A percentile compares a stretch with the other conserved stretches of the same genome.
These are phyloP conservation scores for Dascillus cervinus DNA, from an alignment of 2,888 invertebrate species.

Conservation along the genomic window DNA sequence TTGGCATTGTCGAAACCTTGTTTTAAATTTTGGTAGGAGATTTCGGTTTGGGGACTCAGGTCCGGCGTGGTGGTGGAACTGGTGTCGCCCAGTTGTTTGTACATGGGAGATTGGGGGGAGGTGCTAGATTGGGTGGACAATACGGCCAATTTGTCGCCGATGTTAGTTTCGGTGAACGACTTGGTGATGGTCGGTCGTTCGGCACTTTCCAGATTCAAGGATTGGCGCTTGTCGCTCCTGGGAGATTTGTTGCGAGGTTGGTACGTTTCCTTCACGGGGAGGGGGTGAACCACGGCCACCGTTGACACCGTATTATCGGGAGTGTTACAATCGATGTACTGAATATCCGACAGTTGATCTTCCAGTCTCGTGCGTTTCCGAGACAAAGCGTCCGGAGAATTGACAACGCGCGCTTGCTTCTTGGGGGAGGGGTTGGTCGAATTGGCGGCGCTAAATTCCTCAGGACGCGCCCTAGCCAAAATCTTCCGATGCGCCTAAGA, in stretches of 20 bases:
- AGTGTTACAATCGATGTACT: slow-evolving; percentile 74
- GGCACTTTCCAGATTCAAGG: slow-evolving; percentile 32
- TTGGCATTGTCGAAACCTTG: slow-evolving; percentile 37
- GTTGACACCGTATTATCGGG: slow-evolving; percentile 52
- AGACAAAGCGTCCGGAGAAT: slow-evolving; percentile 46
- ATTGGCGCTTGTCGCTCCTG: slow-evolving; percentile 35
- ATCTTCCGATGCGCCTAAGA: slow-evolving; percentile 45
- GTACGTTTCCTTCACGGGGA: slow-evolving; percentile 26
- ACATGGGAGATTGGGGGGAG: slow-evolving; percentile 36
- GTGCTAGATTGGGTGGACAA: slow-evolving; percentile 24
- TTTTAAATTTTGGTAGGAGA: slow-evolving; percentile 47
- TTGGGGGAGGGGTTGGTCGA: slow-evolving; percentile 55
- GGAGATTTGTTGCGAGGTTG: slow-evolving; percentile 40
- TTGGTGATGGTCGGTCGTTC: slow-evolving; percentile 27
- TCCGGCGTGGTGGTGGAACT: slow-evolving; percentile 35
- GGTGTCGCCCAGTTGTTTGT: slow-evolving; percentile 34
- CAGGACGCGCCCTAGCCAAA: slow-evolving; percentile 46
- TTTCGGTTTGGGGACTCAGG: slow-evolving; percentile 40
- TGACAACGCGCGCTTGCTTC: slow-evolving; percentile 49
- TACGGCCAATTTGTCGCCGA: slow-evolving; percentile 26
- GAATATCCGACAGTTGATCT: slow-evolving; percentile 69
- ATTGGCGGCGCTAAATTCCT: slow-evolving; percentile 49
- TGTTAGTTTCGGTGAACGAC: slow-evolving; percentile 35
- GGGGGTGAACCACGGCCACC: slow-evolving; percentile 34
- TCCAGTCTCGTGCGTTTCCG: slow-evolving; percentile 65